Conservation (phyloP, 2,888 invertebrate genomes). For the Leptopilina myrica region DNA sequence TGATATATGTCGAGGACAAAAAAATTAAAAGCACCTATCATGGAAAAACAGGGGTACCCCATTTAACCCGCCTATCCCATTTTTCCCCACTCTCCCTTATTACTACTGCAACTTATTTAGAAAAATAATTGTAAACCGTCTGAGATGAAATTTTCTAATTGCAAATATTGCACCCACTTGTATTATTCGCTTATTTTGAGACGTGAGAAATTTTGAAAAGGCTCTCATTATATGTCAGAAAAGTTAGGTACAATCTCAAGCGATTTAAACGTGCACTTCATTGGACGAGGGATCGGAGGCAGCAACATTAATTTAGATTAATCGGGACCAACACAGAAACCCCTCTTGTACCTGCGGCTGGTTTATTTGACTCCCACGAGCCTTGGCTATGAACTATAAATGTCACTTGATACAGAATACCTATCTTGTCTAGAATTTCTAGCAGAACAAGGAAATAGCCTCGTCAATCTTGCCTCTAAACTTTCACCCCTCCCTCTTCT, state of each 20-base stretch:
- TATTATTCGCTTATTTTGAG: background rate
- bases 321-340: slow-evolving; percentile 40
- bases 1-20: no score
- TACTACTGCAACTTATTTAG: no score
- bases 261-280: slow-evolving; percentile 38
- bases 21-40: no score
- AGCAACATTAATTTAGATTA: slow-evolving; percentile 54
- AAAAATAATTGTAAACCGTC: no score
- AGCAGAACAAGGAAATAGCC: slow-evolving; percentile 32
- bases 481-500: slow-evolving; percentile 11
- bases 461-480: slow-evolving; percentile 4
- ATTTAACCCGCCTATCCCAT: no score
- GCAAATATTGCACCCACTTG: no score
- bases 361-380: slow-evolving; percentile 31
- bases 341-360: slow-evolving; percentile 22
- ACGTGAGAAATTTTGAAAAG: background rate
- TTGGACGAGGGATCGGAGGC: slow-evolving; percentile 46
- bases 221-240: background rate
- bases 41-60: no score
- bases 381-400: slow-evolving; percentile 27
- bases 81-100: no score
- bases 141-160: no score
- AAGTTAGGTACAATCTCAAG: background rate
- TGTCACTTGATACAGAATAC: slow-evolving; percentile 2
- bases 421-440: slow-evolving; percentile 21